Evolutionary conservation across 2,113 vertebrate genomes (phyloP).

Genomic region (Calidris pugnax): DNA sequence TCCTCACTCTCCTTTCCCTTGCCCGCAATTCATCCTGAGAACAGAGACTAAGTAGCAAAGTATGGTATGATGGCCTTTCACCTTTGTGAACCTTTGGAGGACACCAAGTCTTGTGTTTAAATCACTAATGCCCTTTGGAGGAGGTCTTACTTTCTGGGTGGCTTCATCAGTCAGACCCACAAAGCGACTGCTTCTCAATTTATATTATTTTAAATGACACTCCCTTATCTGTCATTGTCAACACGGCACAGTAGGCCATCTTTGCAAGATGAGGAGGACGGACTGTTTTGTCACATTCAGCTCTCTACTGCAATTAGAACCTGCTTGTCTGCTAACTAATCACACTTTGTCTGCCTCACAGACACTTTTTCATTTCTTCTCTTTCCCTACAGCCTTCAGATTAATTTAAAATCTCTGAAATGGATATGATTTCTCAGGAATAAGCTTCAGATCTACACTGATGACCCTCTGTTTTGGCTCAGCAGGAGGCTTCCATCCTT

Average conservation of each 20-base stretch:
- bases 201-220: background rate
- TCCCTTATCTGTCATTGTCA: background rate
- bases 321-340: background rate
- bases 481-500: background rate
- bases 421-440: background rate
- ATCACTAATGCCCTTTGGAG: background rate
- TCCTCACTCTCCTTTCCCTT: background rate
- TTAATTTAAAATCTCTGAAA: conserved; percentile 5
- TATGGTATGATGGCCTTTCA: background rate
- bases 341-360: background rate
- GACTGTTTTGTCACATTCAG: conserved; percentile 4
- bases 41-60: background rate
- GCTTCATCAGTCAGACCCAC: conserved; percentile 22
- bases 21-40: background rate
- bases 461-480: background rate
- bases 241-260: background rate
- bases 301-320: conserved; percentile 6
- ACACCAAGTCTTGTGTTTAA: background rate
- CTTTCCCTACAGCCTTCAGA: background rate
- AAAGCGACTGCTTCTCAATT: background rate
- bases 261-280: background rate
- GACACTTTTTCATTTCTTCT: background rate
- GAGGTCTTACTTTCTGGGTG: conserved; percentile 7
- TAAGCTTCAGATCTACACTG: background rate
- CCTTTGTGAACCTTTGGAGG: background rate